Evolutionary conservation across 2,797 vertebrate species (phyloP).

Genomic region (Decapterus maruadsi): DNA sequence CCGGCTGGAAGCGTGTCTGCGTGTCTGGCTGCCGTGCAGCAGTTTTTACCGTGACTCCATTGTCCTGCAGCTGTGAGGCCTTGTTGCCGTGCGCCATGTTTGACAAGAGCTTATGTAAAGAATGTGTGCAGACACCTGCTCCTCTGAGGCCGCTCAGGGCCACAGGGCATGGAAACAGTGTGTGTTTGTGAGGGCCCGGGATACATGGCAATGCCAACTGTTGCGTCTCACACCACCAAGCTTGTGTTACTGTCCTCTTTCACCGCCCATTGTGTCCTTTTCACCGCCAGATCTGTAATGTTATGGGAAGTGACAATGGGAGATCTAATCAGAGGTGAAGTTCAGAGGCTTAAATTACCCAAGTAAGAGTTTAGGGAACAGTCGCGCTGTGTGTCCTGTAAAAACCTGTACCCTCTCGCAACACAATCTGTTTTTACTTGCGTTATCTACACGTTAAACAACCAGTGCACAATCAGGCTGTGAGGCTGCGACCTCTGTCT

Average conservation of each 20-base stretch:
- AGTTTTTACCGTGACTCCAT: conserved; percentile 56
- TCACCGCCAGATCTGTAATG: conserved; percentile 66
- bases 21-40: conserved; percentile 24
- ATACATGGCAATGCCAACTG: conserved; percentile 62
- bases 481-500: conserved; percentile 68
- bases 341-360: conserved; percentile 70
- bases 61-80: conserved; percentile 76
- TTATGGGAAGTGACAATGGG: conserved; percentile 70
- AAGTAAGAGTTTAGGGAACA: conserved; percentile 64
- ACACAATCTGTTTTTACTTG: conserved; percentile 66
- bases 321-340: conserved; percentile 65
- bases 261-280: conserved; percentile 61
- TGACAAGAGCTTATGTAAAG: conserved; percentile 79
- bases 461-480: conserved; percentile 66
- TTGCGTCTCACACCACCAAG: conserved; percentile 61
- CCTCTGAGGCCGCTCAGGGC: conserved; percentile 50
- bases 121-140: conserved; percentile 78
- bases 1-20: conserved; percentile 28
- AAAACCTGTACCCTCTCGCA: conserved; percentile 48
- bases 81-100: conserved; percentile 72
- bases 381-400: conserved; percentile 50
- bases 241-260: conserved; percentile 73
- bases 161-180: conserved; percentile 55
- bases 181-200: conserved; percentile 50
- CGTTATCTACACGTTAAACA: conserved; percentile 56